Base-by-base conservation (phyloP, 30 jellyfish, hydroid and myxozoan genomes). In the Aurelia sp. region DNA sequence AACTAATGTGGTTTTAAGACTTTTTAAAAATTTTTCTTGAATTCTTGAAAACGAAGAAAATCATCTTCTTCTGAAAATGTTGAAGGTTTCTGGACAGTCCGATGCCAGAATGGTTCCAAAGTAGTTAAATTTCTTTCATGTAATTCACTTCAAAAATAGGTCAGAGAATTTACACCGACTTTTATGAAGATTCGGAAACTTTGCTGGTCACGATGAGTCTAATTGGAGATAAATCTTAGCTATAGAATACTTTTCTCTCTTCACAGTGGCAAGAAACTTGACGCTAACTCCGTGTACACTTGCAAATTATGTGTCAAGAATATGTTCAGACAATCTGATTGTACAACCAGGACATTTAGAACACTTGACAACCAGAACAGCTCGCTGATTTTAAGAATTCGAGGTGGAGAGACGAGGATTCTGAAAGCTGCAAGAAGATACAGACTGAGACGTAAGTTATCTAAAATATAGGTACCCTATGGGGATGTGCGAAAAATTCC, bases 311-410 rank as follows among this genome's bases (percentile, higher is more conserved):
- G 92, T 62, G 80, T 82, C 8, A 22, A 72, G 20, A 71, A 82
- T 59, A 35, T 21, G 8, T 72, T 20, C 60, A 74, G 80, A 11
- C 79, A 71, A 20, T 27, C 60, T 13, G 63, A 70, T 30, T 82
- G 92, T 64, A 60, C 20, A 17, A 70, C 27, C 9, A 27, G 50
- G 7, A 16, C 12, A 16, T 13, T 82, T 13, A 60, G 62, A 18
- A 67, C 69, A 13, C 40, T 41, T 12, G 76, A 82, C 22, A 74
- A 64, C 38, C 55, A 71, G 62, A 75, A 74, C 68, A 41, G 59
- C 44, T 38, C 88, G n/a, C 81, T 95, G 22, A 47, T 41, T 17
- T 88, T 80, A 11, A 86, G 66, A 33, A 86, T 91, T 17, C 55
- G 15, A 13, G 98, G 98, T 12, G 97, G 78, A 12, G 62, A 20